Base-by-base conservation (phyloP, 2,797 vertebrate genomes). In the Ibycter americanus region DNA sequence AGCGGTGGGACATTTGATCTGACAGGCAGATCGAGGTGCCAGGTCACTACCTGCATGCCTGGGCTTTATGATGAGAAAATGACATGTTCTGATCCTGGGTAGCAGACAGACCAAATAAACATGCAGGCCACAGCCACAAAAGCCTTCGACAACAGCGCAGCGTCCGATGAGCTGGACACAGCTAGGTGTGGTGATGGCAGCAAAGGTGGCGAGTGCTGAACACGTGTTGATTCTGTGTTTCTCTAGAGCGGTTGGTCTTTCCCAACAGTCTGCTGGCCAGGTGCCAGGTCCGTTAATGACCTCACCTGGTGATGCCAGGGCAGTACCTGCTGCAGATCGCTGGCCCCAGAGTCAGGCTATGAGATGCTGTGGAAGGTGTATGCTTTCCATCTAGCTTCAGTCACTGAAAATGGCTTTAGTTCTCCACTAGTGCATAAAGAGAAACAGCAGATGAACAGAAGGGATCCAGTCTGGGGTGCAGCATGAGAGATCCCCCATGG, bases 11-110 rank as follows among this genome's bases (percentile, higher is more conserved):
- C 1, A 1, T 17, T 67, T 26, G 40, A 44, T 55, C 8, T 42
- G 42, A 36, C 15, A 13, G 31, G 52, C 13, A 15, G 27, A 89
- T 40, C 11, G 4, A 46, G 38, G 44, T 59, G 49, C 29, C 70
- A 67, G 34, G 17, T 46, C 63, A 32, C 63, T 21, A 27, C 76
- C n/a, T 82, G 38, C 20, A 4, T 4, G 7, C n/a, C 46, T 22
- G 46, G 47, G n/a, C n/a, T 70, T 40, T 62, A 29, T 9, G 5
- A 13, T 11, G 18, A 72, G 34, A 40, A 49, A 92, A n/a, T 0
- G 0, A 32, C 78, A 19, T 0, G 4, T 68, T n/a, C 63, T 49
- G 59, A 63, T 21, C 1, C 1, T 4, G 14, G 12, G 8, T 14
- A 38, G 27, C 58, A 20, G 20, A 51, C 17, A 55, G 44, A 40